phyloP scores from a whole-genome alignment of 2,797 vertebrate species.

The Thripadectes ignobilis region DNA sequence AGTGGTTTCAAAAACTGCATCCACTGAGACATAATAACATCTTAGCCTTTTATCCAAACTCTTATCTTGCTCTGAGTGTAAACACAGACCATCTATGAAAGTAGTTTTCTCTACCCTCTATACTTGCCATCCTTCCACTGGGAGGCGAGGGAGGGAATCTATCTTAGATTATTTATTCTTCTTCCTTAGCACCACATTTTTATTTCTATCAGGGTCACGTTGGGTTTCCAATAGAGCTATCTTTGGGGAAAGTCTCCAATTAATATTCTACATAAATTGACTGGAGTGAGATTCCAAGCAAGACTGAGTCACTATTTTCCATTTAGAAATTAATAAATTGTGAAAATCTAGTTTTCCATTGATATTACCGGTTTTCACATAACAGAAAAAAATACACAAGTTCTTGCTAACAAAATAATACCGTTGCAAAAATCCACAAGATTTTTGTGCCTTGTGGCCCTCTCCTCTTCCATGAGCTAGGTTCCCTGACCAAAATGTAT shows the following conservation, averaged over 20 bases:
- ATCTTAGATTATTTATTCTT: background rate
- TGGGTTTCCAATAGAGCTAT: background rate
- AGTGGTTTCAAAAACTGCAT: background rate
- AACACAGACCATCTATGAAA: background rate
- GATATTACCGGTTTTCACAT: background rate
- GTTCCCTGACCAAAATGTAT: background rate
- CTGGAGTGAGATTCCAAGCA: background rate
- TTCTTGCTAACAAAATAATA: background rate
- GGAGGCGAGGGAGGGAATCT: background rate
- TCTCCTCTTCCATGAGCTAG: background rate
- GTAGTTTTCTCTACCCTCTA: background rate
- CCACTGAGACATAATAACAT: background rate
- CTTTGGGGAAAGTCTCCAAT: background rate
- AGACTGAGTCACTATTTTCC: background rate
- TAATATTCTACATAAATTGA: background rate
- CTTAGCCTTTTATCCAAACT: background rate
- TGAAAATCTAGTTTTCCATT: background rate
- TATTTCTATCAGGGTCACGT: background rate
- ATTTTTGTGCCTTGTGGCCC: background rate
- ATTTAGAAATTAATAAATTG: background rate
- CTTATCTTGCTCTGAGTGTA: background rate
- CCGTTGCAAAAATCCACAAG: background rate
- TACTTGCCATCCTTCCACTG: background rate
- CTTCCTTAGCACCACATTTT: background rate
- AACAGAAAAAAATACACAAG: background rate